Percentiles rank a stretch among this genome's conserved stretches.
These are phyloP conservation scores for Saccostrea echinata DNA, from an alignment of 1,140 invertebrate species.

Conservation along the genomic window DNA sequence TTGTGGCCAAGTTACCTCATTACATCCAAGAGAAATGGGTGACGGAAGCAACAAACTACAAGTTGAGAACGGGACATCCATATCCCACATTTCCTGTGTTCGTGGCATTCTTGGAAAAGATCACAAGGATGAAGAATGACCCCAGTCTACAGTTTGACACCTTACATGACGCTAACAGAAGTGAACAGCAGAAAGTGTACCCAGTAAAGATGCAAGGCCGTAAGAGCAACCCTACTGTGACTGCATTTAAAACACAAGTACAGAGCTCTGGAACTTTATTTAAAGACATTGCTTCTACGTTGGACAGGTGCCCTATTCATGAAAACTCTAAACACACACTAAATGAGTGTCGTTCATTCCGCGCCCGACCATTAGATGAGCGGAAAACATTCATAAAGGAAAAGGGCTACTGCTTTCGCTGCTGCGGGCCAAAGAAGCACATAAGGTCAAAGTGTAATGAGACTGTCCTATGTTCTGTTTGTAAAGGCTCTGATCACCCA, in stretches of 20 bases:
- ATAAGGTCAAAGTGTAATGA: constrained; percentile 26
- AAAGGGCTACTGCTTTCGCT: constrained; percentile 43
- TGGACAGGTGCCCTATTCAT: constrained; percentile 40
- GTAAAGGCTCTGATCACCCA: constrained; percentile 22
- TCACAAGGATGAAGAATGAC: constrained; percentile 56
- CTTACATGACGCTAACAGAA: neutral
- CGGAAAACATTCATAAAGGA: constrained; percentile 20
- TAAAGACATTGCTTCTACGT: neutral
- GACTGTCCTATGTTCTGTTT: constrained; percentile 31
- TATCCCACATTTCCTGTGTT: constrained; percentile 47
- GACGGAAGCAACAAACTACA: constrained; percentile 32
- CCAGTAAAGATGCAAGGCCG: neutral
- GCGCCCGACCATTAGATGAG: constrained; percentile 34
- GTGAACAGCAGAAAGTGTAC: neutral
- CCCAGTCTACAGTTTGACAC: constrained; percentile 56
- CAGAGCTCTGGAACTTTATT: neutral
- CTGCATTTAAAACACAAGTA: neutral
- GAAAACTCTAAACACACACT: constrained; percentile 28
- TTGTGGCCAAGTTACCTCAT: constrained; percentile 59
- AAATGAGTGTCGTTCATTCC: constrained; percentile 45
- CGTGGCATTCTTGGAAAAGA: constrained; percentile 38
- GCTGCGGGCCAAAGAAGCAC: constrained; percentile 44
- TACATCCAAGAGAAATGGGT: constrained; percentile 58
- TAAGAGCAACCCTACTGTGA: neutral
- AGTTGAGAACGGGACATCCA: neutral